Percentiles rank a stretch among this genome's conserved stretches.
These are phyloP conservation scores for Pachydiplax longipennis DNA, from an alignment of 2,888 invertebrate genomes.

Conservation along the genomic window DNA sequence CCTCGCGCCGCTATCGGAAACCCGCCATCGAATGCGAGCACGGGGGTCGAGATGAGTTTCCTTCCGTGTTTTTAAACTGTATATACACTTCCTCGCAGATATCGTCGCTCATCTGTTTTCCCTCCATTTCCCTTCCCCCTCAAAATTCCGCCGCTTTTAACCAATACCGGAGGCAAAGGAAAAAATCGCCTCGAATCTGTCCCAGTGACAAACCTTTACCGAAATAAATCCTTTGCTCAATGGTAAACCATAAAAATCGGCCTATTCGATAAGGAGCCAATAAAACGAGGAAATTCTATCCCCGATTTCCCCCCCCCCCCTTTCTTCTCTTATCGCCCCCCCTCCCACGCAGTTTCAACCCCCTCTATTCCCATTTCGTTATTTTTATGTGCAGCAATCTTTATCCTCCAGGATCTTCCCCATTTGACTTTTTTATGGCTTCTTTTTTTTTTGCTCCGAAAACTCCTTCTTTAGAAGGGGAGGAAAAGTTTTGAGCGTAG, in stretches of 20 bases:
- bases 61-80: neutral
- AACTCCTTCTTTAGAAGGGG: neutral
- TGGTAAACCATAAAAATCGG: constrained; percentile 16
- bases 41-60: neutral
- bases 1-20: neutral
- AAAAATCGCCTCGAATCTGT: neutral
- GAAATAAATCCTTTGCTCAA: constrained; percentile 25
- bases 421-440: neutral
- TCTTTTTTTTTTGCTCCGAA: neutral
- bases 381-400: constrained; percentile 13
- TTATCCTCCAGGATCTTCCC: constrained; percentile 3
- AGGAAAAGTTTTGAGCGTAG: neutral
- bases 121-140: neutral
- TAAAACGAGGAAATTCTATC: constrained; percentile 10
- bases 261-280: constrained; percentile 6
- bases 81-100: neutral
- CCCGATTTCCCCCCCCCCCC: neutral
- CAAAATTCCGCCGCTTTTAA: neutral
- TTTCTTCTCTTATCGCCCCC: neutral
- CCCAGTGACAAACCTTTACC: neutral
- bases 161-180: neutral
- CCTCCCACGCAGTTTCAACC: neutral
- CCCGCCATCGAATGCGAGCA: neutral
- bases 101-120: neutral
- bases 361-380: neutral